Percentiles rank a stretch among this genome's conserved stretches.
These are phyloP conservation scores for Apodemia mormo DNA, from an alignment of 2,888 invertebrate genomes.

Conservation along the genomic window DNA sequence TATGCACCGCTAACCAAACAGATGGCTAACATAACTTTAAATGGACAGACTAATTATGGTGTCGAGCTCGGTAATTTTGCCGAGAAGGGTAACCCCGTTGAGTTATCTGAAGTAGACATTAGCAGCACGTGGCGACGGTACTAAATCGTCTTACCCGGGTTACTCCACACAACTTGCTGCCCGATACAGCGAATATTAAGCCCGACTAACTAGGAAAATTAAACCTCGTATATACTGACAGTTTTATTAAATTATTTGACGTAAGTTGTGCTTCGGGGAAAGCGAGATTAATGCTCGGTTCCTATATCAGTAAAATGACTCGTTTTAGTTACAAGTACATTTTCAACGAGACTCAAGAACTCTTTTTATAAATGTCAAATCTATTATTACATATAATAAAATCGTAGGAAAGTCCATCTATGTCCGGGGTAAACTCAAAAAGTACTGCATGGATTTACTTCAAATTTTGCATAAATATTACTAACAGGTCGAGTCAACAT, in stretches of 20 bases:
- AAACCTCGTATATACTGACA: constrained; percentile 35
- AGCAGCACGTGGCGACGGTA: constrained; percentile 52
- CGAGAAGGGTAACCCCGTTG: constrained; percentile 35
- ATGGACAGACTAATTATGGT: constrained; percentile 42
- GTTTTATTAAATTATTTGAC: constrained; percentile 23
- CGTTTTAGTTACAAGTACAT: too few species aligned
- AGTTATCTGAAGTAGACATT: constrained; percentile 50
- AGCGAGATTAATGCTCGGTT: not conserved
- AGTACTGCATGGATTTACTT: too few species aligned
- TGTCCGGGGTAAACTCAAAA: too few species aligned
- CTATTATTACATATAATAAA: too few species aligned
- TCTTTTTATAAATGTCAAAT: too few species aligned
- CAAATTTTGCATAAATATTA: too few species aligned
- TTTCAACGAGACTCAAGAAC: too few species aligned
- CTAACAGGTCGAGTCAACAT: too few species aligned
- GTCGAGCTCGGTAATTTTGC: constrained; percentile 40
- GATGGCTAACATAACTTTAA: constrained; percentile 41
- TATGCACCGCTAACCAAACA: constrained; percentile 25
- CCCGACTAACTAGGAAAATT: constrained; percentile 43
- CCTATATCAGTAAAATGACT: too few species aligned
- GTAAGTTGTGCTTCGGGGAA: constrained; percentile 7
- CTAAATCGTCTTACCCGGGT: constrained; percentile 47
- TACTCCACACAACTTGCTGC: constrained; percentile 45
- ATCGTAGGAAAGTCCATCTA: too few species aligned
- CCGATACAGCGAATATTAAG: constrained; percentile 48